Evolutionary conservation across 2,113 vertebrate genomes (phyloP), one percentile per base, ranked within the genome.

Genomic region (Zosterops pallidus): DNA sequence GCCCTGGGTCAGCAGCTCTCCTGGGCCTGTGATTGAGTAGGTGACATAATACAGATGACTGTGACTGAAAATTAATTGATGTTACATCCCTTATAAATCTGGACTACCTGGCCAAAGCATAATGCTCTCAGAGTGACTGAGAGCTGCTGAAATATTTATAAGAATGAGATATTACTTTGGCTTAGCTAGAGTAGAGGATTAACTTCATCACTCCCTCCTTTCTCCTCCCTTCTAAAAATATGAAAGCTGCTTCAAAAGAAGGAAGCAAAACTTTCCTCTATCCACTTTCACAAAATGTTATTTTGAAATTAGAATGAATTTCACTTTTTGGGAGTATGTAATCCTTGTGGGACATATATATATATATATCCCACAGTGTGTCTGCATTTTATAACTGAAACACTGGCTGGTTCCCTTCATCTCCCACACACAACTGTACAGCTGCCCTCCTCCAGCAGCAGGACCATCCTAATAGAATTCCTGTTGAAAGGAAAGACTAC

Each of bases 131-230:
- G 79, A 94, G 71, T 70, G 86, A 92, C 90, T 90, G 79, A 88
- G 78, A 92, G 42, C 46, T 83, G 82, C 88, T 93, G 88, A 94
- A 95, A 90, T 80, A 94, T 96, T 92, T 93, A 90, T 83, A 93
- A 90, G 74, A 88, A 76, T 91, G 71, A 96, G 78, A 86, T 92
- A 93, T 70, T 83, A 83, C 60, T 89, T 90, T 70, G 71, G 76
- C 74, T 82, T 62, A 77, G 79, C 47, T 93, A 39, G 55, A 94
- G 77, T 33, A 87, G 60, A 59, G 59, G 79, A 86, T 15, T 93
- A 83, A 59, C 33, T 81, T 74, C 49, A 84, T 41, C 44, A 31
- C 65, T 93, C 22, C 37, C 35, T 82, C 22, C n/a, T 50, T 46
- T 63, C 26, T 82, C 44, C 37, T 81, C 39, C 25, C 29, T 82